Evolutionary conservation across 2,113 vertebrate species (phyloP), one percentile per base, ranked within the genome.

Genomic region (Equus przewalskii): DNA sequence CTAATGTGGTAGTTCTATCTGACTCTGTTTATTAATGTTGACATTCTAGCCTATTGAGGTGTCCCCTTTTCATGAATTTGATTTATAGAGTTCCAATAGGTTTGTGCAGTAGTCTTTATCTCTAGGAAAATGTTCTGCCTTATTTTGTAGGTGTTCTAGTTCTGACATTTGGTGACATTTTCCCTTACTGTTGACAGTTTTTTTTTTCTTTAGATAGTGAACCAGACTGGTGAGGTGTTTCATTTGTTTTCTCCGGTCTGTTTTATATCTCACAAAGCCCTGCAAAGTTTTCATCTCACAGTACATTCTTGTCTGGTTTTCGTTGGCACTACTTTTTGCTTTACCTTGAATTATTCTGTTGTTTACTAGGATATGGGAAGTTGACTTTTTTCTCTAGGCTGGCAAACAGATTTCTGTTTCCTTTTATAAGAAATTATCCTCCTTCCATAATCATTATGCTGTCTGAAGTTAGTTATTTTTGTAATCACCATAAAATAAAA

Each of bases 141-240:
- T 97, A 94, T 94, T 98, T 92, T 97, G 51, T 73, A 78, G 60
- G 41, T 96, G 88, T 96, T 97, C 90, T 96, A 76, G 70, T 95
- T 87, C 89, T 98, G 98, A 98, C 98, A 98, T 98, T 98, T 97
- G 91, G 83, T 98, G 98, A 98, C 98, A 98, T 98, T 99, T 98
- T 98, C 96, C 91, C 60, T 96, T 96, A 92, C 87, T 97, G 49
- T 92, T 98, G 97, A 98, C 91, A 96, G 89, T 41, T 97, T 91
- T 54, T 33, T 87, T 78, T 80, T 87, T 81, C 5, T 97, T 97
- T 95, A 82, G 82, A 95, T 28, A 98, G 78, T 41, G 88, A 92
- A 88, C 78, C 96, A 83, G 44, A 90, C 18, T 4, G 75, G 30
- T 80, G 60, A 91, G 65, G 46, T 51, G 79, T 95, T 98, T 97